These are phyloP conservation scores for Parasteatoda tepidariorum DNA, from an alignment of 1,140 invertebrate species.

Conservation along the genomic window DNA sequence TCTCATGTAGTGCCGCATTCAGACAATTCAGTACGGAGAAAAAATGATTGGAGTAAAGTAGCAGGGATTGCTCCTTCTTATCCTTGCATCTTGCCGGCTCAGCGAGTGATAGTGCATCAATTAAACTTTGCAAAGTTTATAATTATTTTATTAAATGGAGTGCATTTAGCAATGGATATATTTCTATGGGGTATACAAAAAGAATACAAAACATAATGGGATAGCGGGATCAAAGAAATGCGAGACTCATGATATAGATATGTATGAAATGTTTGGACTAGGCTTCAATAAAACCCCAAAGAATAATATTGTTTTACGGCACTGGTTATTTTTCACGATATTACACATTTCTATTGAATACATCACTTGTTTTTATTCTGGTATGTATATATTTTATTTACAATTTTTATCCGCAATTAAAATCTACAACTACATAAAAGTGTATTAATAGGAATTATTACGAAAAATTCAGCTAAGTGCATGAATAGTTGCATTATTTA, in stretches of 20 bases:
- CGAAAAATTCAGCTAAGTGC: too few relatives aligned
- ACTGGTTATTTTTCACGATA: constrained; percentile 21
- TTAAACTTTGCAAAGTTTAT: neutral
- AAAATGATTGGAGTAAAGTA: neutral
- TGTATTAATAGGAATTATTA: neutral
- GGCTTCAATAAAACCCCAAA: neutral
- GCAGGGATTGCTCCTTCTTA: neutral
- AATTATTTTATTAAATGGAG: neutral
- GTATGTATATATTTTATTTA: constrained; percentile 19
- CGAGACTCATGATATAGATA: constrained; percentile 23
- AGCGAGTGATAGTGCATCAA: neutral
- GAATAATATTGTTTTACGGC: constrained; percentile 7
- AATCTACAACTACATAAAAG: neutral
- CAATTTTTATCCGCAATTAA: neutral
- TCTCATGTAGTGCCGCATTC: constrained; percentile 31
- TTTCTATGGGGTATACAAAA: constrained; percentile 31
- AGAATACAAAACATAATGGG: constrained; percentile 36
- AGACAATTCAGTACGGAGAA: constrained; percentile 38
- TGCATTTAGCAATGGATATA: constrained; percentile 23
- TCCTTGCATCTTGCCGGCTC: neutral
- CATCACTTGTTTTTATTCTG: constrained; percentile 8
- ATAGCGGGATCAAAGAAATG: neutral
- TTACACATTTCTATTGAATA: neutral
- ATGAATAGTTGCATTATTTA: too few relatives aligned
- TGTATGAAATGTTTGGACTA: constrained; percentile 40